A percentile compares a stretch with the other conserved stretches of the same genome.
Conservation (phyloP, 2,888 invertebrate genomes). For the Ophonus ardosiacus region DNA sequence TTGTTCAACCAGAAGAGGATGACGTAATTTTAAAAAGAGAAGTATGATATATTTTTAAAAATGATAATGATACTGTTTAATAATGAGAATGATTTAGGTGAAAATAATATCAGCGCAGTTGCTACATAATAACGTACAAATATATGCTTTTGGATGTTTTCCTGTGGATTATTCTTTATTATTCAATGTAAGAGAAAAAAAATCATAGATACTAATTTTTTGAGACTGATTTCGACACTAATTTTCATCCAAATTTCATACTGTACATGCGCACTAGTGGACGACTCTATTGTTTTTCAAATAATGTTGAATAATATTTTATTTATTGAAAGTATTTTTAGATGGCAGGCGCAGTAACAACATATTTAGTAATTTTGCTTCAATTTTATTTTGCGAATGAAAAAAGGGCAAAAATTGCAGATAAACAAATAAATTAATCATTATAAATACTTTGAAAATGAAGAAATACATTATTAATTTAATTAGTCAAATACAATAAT, state of each 20-base stretch:
- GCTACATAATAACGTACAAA: slow-evolving; percentile 46
- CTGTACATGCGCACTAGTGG: too few relatives aligned
- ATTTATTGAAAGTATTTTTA: neutral
- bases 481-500: too few relatives aligned
- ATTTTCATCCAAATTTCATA: too few relatives aligned
- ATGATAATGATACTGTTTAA: neutral
- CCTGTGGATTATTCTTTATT: slow-evolving; percentile 41
- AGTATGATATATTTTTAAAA: neutral
- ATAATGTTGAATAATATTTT: too few relatives aligned
- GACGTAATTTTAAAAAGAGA: neutral
- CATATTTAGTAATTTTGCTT: slow-evolving; percentile 2
- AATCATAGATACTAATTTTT: too few relatives aligned
- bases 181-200: slow-evolving; percentile 16
- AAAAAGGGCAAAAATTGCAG: neutral
- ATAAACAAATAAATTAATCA: neutral
- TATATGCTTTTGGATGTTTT: slow-evolving; percentile 49
- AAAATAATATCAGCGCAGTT: slow-evolving; percentile 34
- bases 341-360: neutral
- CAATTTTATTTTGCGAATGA: slow-evolving; percentile 20
- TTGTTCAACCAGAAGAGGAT: neutral
- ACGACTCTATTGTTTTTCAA: too few relatives aligned
- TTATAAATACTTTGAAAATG: too few relatives aligned
- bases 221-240: too few relatives aligned
- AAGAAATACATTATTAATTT: too few relatives aligned
- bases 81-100: slow-evolving; percentile 11